A percentile compares a stretch with the other conserved stretches of the same genome.
Conservation (phyloP, 2,113 vertebrate genomes). For the Epinephelus lanceolatus region DNA sequence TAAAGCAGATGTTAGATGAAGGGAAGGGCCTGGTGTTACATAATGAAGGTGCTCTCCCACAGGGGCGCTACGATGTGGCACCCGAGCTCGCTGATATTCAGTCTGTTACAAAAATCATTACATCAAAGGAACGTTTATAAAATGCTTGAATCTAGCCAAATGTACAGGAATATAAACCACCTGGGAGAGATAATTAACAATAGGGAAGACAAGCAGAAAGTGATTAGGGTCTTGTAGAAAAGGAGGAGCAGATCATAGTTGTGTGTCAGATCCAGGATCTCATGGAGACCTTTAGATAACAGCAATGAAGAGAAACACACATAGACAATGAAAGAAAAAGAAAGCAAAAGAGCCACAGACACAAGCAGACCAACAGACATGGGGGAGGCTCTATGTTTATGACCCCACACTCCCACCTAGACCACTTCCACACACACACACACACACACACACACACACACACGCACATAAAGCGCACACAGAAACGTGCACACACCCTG, state of each 20-base stretch:
- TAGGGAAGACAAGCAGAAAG: constrained; percentile 6
- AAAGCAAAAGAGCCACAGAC: constrained; percentile 43
- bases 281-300: constrained; percentile 56
- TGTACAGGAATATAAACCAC: constrained; percentile 48
- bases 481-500: constrained; percentile 22
- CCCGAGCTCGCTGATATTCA: not conserved
- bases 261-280: constrained; percentile 52
- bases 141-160: not conserved
- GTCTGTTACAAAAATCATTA: not conserved
- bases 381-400: constrained; percentile 75
- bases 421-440: constrained; percentile 25
- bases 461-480: constrained; percentile 5
- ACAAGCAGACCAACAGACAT: constrained; percentile 62
- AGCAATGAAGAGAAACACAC: constrained; percentile 36
- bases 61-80: not conserved
- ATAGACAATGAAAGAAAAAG: constrained; percentile 18
- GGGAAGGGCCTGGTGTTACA: constrained; percentile 52
- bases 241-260: constrained; percentile 61
- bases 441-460: constrained; percentile 36
- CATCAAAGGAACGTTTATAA: constrained; percentile 24
- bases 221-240: constrained; percentile 4
- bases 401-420: constrained; percentile 67
- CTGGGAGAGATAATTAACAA: constrained; percentile 49
- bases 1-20: constrained; percentile 73
- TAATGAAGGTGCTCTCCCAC: constrained; percentile 60